A percentile compares a stretch with the other conserved stretches of the same genome.
Conservation (phyloP, 2,113 vertebrate species). For the Aspiorhynchus laticeps region DNA sequence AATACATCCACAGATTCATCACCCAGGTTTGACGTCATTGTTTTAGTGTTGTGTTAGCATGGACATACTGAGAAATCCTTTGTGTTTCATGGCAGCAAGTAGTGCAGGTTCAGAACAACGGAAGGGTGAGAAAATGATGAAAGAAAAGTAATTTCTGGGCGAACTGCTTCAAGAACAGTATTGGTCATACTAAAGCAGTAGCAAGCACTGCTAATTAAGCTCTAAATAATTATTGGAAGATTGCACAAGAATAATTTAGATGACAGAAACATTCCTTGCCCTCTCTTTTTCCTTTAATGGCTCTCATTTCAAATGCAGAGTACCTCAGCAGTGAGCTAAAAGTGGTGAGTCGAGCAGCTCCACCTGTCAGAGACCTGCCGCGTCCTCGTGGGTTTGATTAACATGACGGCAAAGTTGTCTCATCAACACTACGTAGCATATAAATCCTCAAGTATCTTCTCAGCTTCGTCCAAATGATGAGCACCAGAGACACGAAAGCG, state of each 20-base stretch:
- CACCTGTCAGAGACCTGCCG: constrained; percentile 57
- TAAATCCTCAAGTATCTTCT: neutral
- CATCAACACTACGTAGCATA: constrained; percentile 25
- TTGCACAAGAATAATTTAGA: neutral
- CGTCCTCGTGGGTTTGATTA: constrained; percentile 58
- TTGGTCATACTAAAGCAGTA: neutral
- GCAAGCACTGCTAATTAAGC: neutral
- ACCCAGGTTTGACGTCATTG: neutral
- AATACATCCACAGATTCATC: neutral
- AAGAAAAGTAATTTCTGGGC: neutral
- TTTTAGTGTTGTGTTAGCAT: neutral
- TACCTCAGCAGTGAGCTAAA: constrained; percentile 51
- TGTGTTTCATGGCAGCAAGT: neutral
- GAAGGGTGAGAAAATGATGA: neutral
- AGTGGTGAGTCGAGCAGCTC: constrained; percentile 58
- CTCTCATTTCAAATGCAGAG: constrained; percentile 52
- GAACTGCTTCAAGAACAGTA: neutral
- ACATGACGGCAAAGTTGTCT: constrained; percentile 64
- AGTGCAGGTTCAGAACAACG: neutral
- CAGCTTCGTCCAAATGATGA: neutral
- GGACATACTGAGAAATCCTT: neutral
- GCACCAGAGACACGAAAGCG: neutral
- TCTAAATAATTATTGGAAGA: neutral
- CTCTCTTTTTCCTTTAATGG: constrained; percentile 43
- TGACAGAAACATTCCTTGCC: neutral